Conservation (phyloP, 2,113 vertebrate genomes). For the Hippocampus barbouri region DNA sequence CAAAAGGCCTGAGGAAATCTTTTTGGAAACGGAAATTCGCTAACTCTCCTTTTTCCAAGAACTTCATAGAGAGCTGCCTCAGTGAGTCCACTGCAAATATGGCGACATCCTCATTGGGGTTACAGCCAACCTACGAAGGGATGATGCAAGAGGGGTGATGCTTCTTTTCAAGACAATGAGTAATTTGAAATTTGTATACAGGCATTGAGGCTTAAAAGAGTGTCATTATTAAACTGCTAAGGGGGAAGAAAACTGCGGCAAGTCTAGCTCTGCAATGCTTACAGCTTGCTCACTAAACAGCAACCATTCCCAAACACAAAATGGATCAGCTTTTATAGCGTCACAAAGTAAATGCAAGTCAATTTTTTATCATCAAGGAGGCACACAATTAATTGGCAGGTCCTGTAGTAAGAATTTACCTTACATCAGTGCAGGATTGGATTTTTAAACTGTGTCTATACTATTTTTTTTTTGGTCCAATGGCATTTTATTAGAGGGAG, state of each 20-base stretch:
- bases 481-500: too few relatives aligned
- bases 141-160: not conserved
- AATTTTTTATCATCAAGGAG: not conserved
- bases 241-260: too few relatives aligned
- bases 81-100: slow-evolving; percentile 97
- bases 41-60: slow-evolving; percentile 94
- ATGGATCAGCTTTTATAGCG: not conserved
- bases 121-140: slow-evolving; percentile 86
- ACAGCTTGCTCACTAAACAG: not conserved
- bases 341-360: not conserved
- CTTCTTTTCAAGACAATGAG: not conserved
- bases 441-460: too few relatives aligned
- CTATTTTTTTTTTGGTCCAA: too few relatives aligned
- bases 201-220: not conserved
- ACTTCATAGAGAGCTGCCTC: slow-evolving; percentile 97
- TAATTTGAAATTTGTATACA: not conserved
- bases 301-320: not conserved
- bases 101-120: slow-evolving; percentile 96
- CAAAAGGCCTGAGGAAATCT: slow-evolving; percentile 95
- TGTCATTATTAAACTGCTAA: not conserved
- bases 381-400: not conserved
- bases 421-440: not conserved
- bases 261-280: not conserved
- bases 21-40: slow-evolving; percentile 99
- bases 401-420: not conserved